Evolutionary conservation across 2,113 vertebrate genomes (phyloP).

Genomic region (Conger conger): DNA sequence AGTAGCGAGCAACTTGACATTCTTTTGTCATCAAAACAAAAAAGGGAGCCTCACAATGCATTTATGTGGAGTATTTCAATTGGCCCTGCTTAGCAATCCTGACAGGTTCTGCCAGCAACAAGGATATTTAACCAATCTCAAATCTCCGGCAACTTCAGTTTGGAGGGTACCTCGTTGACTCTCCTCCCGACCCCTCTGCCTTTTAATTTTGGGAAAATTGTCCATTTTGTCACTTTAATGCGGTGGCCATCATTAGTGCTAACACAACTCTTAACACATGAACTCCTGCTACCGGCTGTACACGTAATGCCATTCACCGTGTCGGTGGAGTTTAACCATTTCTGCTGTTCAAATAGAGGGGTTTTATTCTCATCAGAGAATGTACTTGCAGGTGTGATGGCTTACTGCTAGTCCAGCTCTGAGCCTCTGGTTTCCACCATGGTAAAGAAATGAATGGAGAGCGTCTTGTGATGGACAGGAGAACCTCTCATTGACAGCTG

Average conservation of each 20-base stretch:
- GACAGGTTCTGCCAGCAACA: slow-evolving; percentile 29
- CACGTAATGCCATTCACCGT: slow-evolving; percentile 35
- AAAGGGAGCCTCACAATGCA: neutral
- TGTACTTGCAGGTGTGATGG: slow-evolving; percentile 54
- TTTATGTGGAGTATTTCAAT: slow-evolving; percentile 39
- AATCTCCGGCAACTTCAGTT: slow-evolving; percentile 62
- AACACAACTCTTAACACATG: slow-evolving; percentile 27
- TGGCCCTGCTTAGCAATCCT: slow-evolving; percentile 50
- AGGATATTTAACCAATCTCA: slow-evolving; percentile 26
- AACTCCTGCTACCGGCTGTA: neutral
- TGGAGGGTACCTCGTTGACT: slow-evolving; percentile 37
- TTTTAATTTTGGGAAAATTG: slow-evolving; percentile 31
- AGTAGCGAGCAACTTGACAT: neutral
- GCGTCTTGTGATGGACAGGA: slow-evolving; percentile 55
- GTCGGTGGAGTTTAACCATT: slow-evolving; percentile 57
- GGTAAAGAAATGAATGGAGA: slow-evolving; percentile 62
- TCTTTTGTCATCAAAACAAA: slow-evolving; percentile 11
- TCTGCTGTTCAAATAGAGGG: slow-evolving; percentile 53
- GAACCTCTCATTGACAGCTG: slow-evolving; percentile 52
- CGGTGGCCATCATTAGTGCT: slow-evolving; percentile 14
- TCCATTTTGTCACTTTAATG: slow-evolving; percentile 20
- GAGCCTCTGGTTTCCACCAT: slow-evolving; percentile 60
- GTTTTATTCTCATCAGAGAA: slow-evolving; percentile 62
- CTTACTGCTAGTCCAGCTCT: slow-evolving; percentile 55
- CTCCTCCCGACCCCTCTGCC: slow-evolving; percentile 47